Percentiles rank a stretch among this genome's conserved stretches.
Conservation (phyloP, 2,888 invertebrate genomes). For the Scrobipalpa atriplicella region DNA sequence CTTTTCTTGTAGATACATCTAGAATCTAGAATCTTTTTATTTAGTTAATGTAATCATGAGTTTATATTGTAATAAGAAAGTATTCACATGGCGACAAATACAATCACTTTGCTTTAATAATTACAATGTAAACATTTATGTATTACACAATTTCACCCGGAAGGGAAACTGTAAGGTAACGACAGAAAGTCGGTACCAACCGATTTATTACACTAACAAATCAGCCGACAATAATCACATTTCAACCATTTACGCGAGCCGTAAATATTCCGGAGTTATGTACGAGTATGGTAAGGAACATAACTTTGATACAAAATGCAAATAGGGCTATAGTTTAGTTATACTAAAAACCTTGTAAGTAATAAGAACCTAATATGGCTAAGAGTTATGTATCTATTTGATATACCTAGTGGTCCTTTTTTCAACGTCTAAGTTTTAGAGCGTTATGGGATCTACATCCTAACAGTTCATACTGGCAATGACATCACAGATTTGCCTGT, state of each 20-base stretch:
- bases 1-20: no score
- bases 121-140: neutral
- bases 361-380: no score
- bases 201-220: neutral
- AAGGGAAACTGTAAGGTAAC: neutral
- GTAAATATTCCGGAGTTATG: neutral
- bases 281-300: neutral
- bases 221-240: constrained; percentile 3
- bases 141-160: constrained; percentile 6
- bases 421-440: no score
- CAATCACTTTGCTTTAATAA: neutral
- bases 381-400: no score
- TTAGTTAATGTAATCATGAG: no score
- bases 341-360: neutral
- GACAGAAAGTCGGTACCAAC: neutral
- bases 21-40: no score
- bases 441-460: no score
- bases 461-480: no score
- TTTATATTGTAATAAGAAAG: no score
- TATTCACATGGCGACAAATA: neutral
- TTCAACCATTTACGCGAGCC: constrained; percentile 4
- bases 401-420: no score
- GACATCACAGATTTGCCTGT: no score
- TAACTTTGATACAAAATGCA: neutral
- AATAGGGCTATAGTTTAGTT: no score